These are phyloP conservation scores for Brassicogethes aeneus DNA, from an alignment of 2,888 invertebrate genomes.

Conservation along the genomic window DNA sequence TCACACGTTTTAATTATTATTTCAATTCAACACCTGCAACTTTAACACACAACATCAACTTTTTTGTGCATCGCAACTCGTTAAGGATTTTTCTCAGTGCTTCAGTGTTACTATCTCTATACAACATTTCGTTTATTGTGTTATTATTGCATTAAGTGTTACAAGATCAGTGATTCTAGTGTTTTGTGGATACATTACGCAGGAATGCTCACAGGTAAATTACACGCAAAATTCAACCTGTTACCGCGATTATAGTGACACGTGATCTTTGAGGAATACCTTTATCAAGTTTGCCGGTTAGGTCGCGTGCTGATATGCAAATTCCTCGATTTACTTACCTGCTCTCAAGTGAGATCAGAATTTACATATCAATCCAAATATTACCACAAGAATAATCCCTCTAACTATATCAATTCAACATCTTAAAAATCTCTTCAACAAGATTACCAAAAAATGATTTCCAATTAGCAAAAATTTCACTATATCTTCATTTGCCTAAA, in stretches of 20 bases:
- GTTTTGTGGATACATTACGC: slow-evolving; percentile 28
- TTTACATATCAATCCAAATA: too few relatives aligned
- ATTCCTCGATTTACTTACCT: background rate
- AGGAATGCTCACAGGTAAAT: slow-evolving; percentile 37
- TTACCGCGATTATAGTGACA: background rate
- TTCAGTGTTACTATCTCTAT: slow-evolving; percentile 25
- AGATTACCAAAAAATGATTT: too few relatives aligned
- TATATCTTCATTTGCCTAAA: too few relatives aligned
- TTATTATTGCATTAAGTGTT: too few relatives aligned
- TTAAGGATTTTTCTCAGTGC: slow-evolving; percentile 26
- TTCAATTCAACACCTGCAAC: slow-evolving; percentile 27
- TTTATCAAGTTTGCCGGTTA: too few relatives aligned
- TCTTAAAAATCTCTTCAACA: too few relatives aligned
- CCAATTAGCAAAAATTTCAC: too few relatives aligned
- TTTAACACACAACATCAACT: too few relatives aligned
- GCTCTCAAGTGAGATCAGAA: too few relatives aligned
- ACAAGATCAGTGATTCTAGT: slow-evolving; percentile 33
- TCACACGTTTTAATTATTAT: slow-evolving; percentile 35
- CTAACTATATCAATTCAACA: too few relatives aligned
- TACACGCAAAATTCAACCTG: slow-evolving; percentile 9
- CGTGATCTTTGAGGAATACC: slow-evolving; percentile 9
- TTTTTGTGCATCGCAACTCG: slow-evolving; percentile 15
- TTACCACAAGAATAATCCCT: too few relatives aligned
- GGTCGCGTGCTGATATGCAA: background rate
- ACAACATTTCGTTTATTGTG: too few relatives aligned